Percentiles rank a stretch among this genome's conserved stretches.
Evolutionary conservation across 2,113 vertebrate species (phyloP).

Genomic region (Podarcis muralis): DNA sequence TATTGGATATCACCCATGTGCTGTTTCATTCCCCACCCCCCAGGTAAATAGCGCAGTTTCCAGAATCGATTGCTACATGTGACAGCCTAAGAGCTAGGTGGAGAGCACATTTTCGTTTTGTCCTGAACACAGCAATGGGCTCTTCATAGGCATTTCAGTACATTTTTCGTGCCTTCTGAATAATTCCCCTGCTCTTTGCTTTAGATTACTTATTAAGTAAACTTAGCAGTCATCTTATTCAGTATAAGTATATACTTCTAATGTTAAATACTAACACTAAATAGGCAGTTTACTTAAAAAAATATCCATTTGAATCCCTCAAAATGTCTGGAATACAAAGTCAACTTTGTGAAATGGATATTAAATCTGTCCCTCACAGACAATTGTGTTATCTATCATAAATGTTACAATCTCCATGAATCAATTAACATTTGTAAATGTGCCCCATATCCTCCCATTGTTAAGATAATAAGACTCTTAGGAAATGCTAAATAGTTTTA

Average conservation of each 20-base stretch:
- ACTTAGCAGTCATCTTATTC: background rate
- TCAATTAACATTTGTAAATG: background rate
- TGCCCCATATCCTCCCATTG: background rate
- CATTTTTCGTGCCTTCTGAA: constrained; percentile 1
- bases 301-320: background rate
- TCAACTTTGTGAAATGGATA: background rate
- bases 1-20: background rate
- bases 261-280: background rate
- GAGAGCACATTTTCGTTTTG: background rate
- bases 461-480: constrained; percentile 9
- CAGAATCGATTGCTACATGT: background rate
- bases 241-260: constrained; percentile 9
- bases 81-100: background rate
- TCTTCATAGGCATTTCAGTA: background rate
- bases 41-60: background rate
- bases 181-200: background rate
- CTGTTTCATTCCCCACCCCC: too few relatives aligned
- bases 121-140: background rate
- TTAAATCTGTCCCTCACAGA: constrained; percentile 4
- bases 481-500: constrained; percentile 7
- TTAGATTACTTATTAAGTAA: background rate
- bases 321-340: background rate
- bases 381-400: fast-evolving
- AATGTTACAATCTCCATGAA: constrained; percentile 18
- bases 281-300: background rate